Base-by-base conservation (phyloP, 2,113 vertebrate species). In the Chlorodrepanis virens region DNA sequence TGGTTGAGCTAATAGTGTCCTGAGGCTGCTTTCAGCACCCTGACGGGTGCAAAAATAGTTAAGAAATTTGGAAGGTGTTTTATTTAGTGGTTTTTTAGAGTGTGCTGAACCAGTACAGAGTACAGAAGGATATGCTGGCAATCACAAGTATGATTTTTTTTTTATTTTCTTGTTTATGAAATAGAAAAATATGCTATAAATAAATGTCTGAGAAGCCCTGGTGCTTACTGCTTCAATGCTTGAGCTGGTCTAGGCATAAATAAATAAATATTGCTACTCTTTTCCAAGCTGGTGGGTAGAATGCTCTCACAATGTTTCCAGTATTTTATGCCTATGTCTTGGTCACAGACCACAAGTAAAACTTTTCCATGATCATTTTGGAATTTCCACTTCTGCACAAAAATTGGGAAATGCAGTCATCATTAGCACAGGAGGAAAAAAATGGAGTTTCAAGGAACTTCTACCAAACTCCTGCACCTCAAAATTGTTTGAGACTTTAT, bases 301-400 rank as follows among this genome's bases (percentile, higher is more conserved):
- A 79, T 54, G 35, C 4, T 74, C 82, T 91, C 52, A 53, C 29
- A 82, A 42, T 61, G 7, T 97, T 96, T 96, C 93, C 94, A 87
- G 85, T 93, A 93, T 42, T 91, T 95, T 90, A 59, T 59, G 75
- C 14, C 52, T 86, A 85, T n/a, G 59, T 4, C 33, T 95, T 80
- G 57, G 59, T 95, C 95, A 94, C 5, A 87, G 74, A 96, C 91
- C 94, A 94, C 93, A 96, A 91, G 53, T 15, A 65, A 93, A 95
- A 93, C 31, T 74, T 93, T 96, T 90, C 91, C 91, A 90, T 85
- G 84, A 93, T 27, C 40, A 31, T 63, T 93, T 74, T 85, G 70
- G 74, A 95, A 85, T 95, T 96, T 95, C 89, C 75, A 70, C 47
- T 94, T 97, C 49, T 74, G 63, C 47, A 35, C 47, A 70, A 79